Evolutionary conservation across 2,797 vertebrate genomes (phyloP).

Genomic region (Pterois miles): DNA sequence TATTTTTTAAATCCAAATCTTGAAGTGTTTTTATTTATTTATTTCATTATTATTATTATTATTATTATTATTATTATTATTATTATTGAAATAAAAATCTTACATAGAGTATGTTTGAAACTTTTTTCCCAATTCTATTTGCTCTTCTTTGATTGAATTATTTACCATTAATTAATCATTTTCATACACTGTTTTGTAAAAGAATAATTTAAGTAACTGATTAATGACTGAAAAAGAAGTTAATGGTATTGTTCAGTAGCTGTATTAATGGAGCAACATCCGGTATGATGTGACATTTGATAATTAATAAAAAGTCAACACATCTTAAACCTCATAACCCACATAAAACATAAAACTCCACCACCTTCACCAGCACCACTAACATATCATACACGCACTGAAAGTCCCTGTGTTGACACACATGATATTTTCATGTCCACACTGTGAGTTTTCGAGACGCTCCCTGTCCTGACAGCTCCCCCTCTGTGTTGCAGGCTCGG

Average conservation of each 20-base stretch:
- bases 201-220: background rate
- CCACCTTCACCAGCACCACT: background rate
- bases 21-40: no score
- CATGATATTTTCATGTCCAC: background rate
- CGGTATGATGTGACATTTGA: background rate
- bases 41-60: no score
- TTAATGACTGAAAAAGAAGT: background rate
- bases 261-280: background rate
- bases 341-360: background rate
- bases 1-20: no score
- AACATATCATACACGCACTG: background rate
- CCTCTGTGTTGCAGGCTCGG: conserved; percentile 76
- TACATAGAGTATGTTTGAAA: background rate
- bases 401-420: background rate
- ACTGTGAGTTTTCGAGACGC: background rate
- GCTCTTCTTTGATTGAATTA: background rate
- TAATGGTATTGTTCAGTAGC: background rate
- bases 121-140: background rate
- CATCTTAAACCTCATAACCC: background rate
- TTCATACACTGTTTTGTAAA: background rate
- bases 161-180: background rate
- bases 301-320: background rate
- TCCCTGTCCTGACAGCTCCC: conserved; percentile 6
- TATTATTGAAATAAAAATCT: background rate
- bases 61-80: no score